Evolutionary conservation across 2,888 invertebrate genomes (phyloP).

Genomic region (Drosophila tanythrix): DNA sequence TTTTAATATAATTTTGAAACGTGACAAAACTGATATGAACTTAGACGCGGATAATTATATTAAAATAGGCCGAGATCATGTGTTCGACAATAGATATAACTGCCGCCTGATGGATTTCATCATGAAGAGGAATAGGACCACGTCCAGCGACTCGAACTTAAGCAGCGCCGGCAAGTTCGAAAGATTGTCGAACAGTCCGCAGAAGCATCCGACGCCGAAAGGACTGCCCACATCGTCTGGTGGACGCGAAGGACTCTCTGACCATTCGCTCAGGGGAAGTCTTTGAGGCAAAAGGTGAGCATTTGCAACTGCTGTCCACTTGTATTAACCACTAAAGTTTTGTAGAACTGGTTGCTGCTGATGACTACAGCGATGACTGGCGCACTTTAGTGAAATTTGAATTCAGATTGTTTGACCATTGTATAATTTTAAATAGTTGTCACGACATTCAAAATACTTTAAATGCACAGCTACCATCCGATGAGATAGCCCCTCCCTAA

Average conservation of each 20-base stretch:
- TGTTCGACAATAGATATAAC: slow-evolving; percentile 1
- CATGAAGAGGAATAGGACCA: not conserved
- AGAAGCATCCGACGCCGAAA: not conserved
- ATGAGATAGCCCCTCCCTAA: not conserved
- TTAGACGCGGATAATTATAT: not conserved
- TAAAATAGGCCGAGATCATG: not conserved
- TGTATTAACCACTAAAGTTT: not conserved
- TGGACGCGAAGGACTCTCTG: not conserved
- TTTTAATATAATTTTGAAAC: not conserved
- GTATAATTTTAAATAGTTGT: not conserved
- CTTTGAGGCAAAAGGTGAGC: slow-evolving; percentile 7
- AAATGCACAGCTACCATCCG: not conserved
- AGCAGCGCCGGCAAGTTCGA: not conserved
- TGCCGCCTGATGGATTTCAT: slow-evolving; percentile 6
- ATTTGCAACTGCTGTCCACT: not conserved
- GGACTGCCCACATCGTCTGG: not conserved
- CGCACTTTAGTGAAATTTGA: not conserved
- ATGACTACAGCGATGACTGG: slow-evolving; percentile 4
- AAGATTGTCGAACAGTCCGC: not conserved
- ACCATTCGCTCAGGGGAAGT: not conserved
- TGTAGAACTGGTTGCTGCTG: slow-evolving; percentile 17
- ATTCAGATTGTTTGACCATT: not conserved
- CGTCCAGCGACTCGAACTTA: slow-evolving; percentile 7
- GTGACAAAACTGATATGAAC: not conserved
- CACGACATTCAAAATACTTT: not conserved